Conservation (phyloP, 2,888 invertebrate species). For the Blastobasis lacticolella region DNA sequence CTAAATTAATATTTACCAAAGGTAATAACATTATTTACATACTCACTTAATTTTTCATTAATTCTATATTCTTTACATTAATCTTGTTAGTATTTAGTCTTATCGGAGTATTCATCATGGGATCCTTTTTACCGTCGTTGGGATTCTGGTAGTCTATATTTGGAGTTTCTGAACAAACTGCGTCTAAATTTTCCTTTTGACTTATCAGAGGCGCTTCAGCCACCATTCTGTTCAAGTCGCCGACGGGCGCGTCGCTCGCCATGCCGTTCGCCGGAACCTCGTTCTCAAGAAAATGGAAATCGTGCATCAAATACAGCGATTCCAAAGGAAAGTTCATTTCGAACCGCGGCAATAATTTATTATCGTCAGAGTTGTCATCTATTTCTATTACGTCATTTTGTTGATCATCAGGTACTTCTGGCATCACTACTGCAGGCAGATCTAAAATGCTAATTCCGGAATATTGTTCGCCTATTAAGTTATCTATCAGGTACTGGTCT, state of each 20-base stretch:
- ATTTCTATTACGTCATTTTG: constrained; percentile 65
- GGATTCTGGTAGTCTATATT: constrained; percentile 45
- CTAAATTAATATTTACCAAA: constrained; percentile 3
- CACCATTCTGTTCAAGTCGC: constrained; percentile 50
- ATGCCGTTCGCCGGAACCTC: constrained; percentile 41
- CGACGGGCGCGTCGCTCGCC: constrained; percentile 33
- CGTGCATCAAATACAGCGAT: constrained; percentile 59
- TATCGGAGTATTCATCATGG: constrained; percentile 64
- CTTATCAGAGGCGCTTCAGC: constrained; percentile 48
- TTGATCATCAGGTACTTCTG: constrained; percentile 43
- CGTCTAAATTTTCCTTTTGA: constrained; percentile 44
- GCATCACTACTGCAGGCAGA: constrained; percentile 43
- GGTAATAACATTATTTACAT: constrained; percentile 2
- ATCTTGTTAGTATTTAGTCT: constrained; percentile 59
- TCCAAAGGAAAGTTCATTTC: constrained; percentile 63
- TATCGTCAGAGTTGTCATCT: constrained; percentile 65
- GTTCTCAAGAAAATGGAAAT: constrained; percentile 61
- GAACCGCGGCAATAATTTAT: constrained; percentile 52
- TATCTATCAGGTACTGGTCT: constrained; percentile 61
- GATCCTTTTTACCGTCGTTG: constrained; percentile 60
- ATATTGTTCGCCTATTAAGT: constrained; percentile 59
- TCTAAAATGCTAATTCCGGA: constrained; percentile 40
- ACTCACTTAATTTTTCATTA: constrained; percentile 55
- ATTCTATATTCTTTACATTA: constrained; percentile 66
- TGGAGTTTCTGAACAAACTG: constrained; percentile 25